phyloP scores from a whole-genome alignment of 2,888 invertebrate species.

The Cephus spinipes region DNA sequence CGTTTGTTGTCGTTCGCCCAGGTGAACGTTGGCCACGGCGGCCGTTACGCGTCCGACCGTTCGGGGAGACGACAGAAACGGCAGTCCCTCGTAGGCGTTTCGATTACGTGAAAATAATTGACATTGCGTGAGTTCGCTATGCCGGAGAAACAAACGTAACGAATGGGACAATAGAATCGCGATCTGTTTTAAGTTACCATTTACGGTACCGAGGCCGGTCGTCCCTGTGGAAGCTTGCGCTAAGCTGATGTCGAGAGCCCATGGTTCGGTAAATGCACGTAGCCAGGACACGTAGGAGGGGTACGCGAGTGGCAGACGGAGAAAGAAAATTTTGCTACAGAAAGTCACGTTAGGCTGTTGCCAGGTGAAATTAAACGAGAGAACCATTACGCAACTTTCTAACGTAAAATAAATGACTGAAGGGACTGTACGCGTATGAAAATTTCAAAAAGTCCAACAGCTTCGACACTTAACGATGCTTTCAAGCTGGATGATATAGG shows the following conservation, averaged over 20 bases:
- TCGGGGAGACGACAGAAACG: slow-evolving; percentile 10
- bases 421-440: background rate
- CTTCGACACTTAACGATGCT: background rate
- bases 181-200: slow-evolving; percentile 28
- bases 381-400: background rate
- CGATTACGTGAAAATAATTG: slow-evolving; percentile 32
- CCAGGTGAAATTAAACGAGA: background rate
- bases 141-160: background rate
- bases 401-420: background rate
- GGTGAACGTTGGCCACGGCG: background rate
- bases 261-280: slow-evolving; percentile 25
- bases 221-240: slow-evolving; percentile 11
- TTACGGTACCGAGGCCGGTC: slow-evolving; percentile 31
- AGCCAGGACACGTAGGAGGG: slow-evolving; percentile 1
- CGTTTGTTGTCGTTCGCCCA: background rate
- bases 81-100: slow-evolving; percentile 31
- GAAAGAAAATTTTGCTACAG: background rate
- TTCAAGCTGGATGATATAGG: background rate
- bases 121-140: slow-evolving; percentile 8
- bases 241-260: slow-evolving; percentile 7
- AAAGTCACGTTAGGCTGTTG: background rate
- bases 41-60: background rate
- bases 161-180: slow-evolving; percentile 16
- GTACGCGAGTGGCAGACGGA: background rate
- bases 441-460: background rate